Conservation (phyloP, 1,140 invertebrate genomes). For the Drosophila parvula region DNA sequence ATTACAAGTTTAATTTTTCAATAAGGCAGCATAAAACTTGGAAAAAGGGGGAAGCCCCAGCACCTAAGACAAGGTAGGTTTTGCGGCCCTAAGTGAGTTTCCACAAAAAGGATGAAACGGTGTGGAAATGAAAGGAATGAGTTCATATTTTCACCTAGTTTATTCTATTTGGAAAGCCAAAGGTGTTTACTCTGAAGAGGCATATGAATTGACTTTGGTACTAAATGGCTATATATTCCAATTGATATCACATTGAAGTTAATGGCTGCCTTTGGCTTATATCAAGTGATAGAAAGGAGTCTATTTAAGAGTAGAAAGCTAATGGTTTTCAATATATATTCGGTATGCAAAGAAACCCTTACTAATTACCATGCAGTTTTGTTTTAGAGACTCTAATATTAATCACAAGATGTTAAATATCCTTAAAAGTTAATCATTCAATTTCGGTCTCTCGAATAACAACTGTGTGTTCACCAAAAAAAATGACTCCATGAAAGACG, state of each 20-base stretch:
- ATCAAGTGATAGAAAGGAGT: not conserved
- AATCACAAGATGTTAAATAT: not conserved
- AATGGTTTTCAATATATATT: no score
- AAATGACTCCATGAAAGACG: slow-evolving; percentile 13
- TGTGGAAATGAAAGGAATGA: not conserved
- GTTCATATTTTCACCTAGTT: slow-evolving; percentile 14
- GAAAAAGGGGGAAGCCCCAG: slow-evolving; percentile 5
- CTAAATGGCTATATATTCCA: not conserved
- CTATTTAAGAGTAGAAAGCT: no score
- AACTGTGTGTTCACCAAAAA: slow-evolving; percentile 3
- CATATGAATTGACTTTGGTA: not conserved
- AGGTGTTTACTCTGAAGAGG: not conserved
- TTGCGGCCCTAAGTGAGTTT: slow-evolving; percentile 8
- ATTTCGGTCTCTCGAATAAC: not conserved
- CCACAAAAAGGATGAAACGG: slow-evolving; percentile 15
- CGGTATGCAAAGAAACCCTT: no score
- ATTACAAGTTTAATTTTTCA: no score
- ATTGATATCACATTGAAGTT: not conserved
- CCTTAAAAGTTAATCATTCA: not conserved
- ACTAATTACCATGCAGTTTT: not conserved
- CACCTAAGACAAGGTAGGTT: slow-evolving; percentile 2
- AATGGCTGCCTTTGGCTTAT: not conserved
- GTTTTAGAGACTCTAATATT: no score
- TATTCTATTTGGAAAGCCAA: slow-evolving; percentile 8
- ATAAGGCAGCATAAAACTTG: slow-evolving; percentile 52